Evolutionary conservation across 2,888 invertebrate species (phyloP), one percentile per base, ranked within the genome.

Genomic region (Tryphoninae sp.): DNA sequence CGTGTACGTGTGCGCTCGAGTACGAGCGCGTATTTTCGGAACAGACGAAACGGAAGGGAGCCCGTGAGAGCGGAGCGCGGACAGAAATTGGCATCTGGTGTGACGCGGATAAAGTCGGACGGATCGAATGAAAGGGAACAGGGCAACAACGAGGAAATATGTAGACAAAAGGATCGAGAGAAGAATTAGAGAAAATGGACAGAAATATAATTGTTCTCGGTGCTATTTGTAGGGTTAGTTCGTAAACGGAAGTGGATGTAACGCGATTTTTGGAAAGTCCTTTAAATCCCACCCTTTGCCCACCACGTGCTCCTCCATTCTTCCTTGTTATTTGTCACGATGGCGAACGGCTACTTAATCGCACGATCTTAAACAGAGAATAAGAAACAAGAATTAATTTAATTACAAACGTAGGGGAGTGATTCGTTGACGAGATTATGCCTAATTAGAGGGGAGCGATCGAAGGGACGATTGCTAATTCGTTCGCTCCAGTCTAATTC

Each of bases 321-420:
- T 65, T 40, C 19, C 13, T 16, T 69, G 53, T 40, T 33, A 9
- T 4, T 45, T 23, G 33, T 68, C 22, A n/a, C n/a, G 19, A n/a
- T 51, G 45, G 23, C 8, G 26, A 13, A n/a, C n/a, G n/a, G 26
- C 33, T 53, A 23, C 16, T 7, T 61, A 8, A 51, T 67, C 55
- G 55, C 11, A 40, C 51, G 8, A 53, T 77, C 76, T 77, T 61
- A 11, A 77, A 77, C 76, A 77, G 49, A 61, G 22, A 76, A 40
- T 19, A 19, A 55, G 19, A 19, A 22, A 55, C 0, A 22, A 55
- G 3, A 55, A 55, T 19, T 55, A 55, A 26, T 26, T 55, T 55
- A 7, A 19, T 55, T 13, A 13, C 6, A 13, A 45, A 45, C 13
- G 11, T 1, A 45, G 9, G 1, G 1, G 45, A 45, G 2, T 13